Percentiles rank a stretch among this genome's conserved stretches.
Evolutionary conservation across 1,140 invertebrate genomes (phyloP).

Genomic region (Rhynchophorus ferrugineus): DNA sequence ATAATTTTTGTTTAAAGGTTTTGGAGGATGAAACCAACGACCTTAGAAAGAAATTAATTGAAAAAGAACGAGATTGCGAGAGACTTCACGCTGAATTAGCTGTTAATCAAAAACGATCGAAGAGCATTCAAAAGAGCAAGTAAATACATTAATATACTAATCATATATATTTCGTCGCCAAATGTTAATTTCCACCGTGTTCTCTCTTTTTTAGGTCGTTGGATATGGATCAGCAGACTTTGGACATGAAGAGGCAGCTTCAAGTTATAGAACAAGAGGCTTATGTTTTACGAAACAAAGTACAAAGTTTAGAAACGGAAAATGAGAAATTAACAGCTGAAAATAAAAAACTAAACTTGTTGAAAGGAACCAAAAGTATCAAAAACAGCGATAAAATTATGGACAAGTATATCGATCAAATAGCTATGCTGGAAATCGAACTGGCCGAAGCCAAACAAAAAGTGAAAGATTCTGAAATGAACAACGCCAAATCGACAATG

Average conservation of each 20-base stretch:
- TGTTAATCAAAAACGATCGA: constrained; percentile 53
- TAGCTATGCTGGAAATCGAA: constrained; percentile 54
- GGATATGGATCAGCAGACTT: constrained; percentile 51
- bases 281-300: constrained; percentile 53
- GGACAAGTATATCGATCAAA: constrained; percentile 52
- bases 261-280: constrained; percentile 69
- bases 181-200: constrained; percentile 9
- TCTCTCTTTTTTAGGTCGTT: constrained; percentile 45
- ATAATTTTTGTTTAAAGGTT: constrained; percentile 34
- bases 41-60: constrained; percentile 66
- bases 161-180: too few species aligned
- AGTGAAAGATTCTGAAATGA: constrained; percentile 51
- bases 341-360: constrained; percentile 55
- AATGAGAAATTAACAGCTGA: constrained; percentile 66
- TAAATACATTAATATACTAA: too few species aligned
- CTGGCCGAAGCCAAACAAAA: constrained; percentile 52
- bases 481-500: not conserved
- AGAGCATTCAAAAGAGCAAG: constrained; percentile 54
- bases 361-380: constrained; percentile 45
- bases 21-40: constrained; percentile 64
- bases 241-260: constrained; percentile 64
- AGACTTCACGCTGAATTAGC: constrained; percentile 62
- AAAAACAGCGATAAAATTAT: constrained; percentile 44
- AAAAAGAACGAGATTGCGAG: constrained; percentile 77
- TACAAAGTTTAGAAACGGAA: constrained; percentile 59